A percentile compares a stretch with the other conserved stretches of the same genome.
Evolutionary conservation across 2,888 invertebrate species (phyloP).

Genomic region (Crocallis elinguaria): DNA sequence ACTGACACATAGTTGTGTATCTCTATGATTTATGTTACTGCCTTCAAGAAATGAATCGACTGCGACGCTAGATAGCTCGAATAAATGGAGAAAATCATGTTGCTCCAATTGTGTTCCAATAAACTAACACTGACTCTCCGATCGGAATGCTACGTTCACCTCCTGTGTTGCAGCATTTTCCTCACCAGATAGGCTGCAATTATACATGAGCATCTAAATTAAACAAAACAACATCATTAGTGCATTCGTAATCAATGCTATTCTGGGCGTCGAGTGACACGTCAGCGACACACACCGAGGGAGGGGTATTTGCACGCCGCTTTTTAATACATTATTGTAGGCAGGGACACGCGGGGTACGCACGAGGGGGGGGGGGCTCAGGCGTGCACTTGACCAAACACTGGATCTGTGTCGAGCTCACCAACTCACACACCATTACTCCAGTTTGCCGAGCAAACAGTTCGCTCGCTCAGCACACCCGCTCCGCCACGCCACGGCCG

Average conservation of each 20-base stretch:
- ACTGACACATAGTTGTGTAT: neutral
- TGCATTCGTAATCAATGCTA: constrained; percentile 7
- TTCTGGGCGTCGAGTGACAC: neutral
- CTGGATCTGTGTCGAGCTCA: constrained; percentile 40
- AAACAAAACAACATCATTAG: neutral
- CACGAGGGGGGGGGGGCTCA: constrained; percentile 8
- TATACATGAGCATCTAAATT: neutral
- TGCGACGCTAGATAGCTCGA: neutral
- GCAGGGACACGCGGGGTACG: constrained; percentile 4
- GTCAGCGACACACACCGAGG: constrained; percentile 13
- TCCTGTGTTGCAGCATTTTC: neutral
- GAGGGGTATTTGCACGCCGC: constrained; percentile 40
- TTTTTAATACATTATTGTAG: constrained; percentile 46
- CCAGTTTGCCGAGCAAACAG: constrained; percentile 49
- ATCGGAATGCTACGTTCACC: neutral
- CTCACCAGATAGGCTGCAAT: neutral
- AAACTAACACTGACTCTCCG: neutral
- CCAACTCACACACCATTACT: constrained; percentile 45
- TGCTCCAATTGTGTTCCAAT: neutral
- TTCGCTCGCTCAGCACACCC: neutral
- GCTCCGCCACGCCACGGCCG: neutral
- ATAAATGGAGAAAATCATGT: neutral
- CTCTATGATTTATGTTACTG: constrained; percentile 3
- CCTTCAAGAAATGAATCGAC: neutral
- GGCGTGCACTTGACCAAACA: constrained; percentile 58